Evolutionary conservation across 2,113 vertebrate species (phyloP), one percentile per base, ranked within the genome.

Genomic region (Kryptolebias marmoratus): DNA sequence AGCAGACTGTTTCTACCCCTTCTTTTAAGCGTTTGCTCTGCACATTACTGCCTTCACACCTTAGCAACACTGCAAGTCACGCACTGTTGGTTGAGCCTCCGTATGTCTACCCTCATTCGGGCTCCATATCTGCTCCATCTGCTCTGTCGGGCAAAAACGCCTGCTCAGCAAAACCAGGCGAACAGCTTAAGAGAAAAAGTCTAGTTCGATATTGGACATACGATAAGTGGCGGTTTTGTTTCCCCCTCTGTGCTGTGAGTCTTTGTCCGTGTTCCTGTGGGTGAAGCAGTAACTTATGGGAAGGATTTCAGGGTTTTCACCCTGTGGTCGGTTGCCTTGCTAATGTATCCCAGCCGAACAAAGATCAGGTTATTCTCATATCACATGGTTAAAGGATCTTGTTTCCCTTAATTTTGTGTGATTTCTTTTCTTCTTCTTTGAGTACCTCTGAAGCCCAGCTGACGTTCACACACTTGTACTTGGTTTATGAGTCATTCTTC

Each of bases 231-330:
- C 66, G 52, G 49, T 71, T 81, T 61, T 31, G 70, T 69, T 79
- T 80, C 76, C 78, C 57, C 39, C 18, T 75, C 42, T 44, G 30
- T 14, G 42, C 22, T 30, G 52, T 15, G 66, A 61, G 55, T 84
- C 22, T 70, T 4, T 71, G 71, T 77, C 42, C 72, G 15, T 71
- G 44, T 72, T 58, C 44, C 6, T 11, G 53, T n/a, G 27, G 60
- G 82, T 81, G 79, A 68, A 85, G 81, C 65, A 78, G 80, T 82
- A 70, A 81, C 81, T 1, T 36, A 61, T 11, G 32, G 57, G 69
- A 82, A 61, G 39, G 22, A 59, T 55, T 65, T 57, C 1, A 0
- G 64, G 78, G 22, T 65, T 44, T 75, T 80, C 36, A 73, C 68
- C 68, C 47, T 16, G 53, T 27, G 14, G 71, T 65, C 54, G 45